Conservation (phyloP, 2,797 vertebrate genomes). For the Ptychadena robeensis region DNA sequence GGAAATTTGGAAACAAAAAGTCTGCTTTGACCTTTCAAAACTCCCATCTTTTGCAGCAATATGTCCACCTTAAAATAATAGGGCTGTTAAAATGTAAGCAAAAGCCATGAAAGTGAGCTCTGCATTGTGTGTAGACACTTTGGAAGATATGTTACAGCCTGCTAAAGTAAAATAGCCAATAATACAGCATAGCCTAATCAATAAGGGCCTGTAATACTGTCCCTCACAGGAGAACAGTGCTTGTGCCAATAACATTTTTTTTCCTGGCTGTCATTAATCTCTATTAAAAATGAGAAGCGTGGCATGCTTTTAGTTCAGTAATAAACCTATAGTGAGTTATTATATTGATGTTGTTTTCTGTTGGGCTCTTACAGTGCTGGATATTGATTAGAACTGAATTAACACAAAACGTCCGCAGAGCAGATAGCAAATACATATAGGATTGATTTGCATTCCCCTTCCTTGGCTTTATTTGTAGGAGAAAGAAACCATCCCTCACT, state of each 20-base stretch:
- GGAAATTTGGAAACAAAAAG: neutral
- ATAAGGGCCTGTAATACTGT: conserved; percentile 53
- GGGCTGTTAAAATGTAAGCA: neutral
- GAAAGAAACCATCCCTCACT: conserved; percentile 65
- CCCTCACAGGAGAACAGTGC: conserved; percentile 51
- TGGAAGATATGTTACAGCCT: conserved; percentile 32
- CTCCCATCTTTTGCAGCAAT: neutral
- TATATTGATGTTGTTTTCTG: conserved; percentile 71
- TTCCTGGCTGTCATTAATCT: conserved; percentile 62
- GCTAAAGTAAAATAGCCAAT: conserved; percentile 26
- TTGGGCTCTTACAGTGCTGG: conserved; percentile 71
- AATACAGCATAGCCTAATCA: conserved; percentile 44
- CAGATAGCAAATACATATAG: conserved; percentile 85
- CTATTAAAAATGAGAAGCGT: conserved; percentile 67
- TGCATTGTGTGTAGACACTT: neutral
- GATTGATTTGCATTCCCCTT: conserved; percentile 82
- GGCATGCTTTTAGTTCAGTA: conserved; percentile 69
- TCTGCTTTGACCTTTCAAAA: neutral
- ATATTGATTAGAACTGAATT: conserved; percentile 88
- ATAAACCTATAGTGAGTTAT: conserved; percentile 74
- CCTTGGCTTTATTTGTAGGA: conserved; percentile 77
- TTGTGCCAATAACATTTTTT: conserved; percentile 51
- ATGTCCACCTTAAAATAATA: neutral
- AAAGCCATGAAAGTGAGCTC: neutral
- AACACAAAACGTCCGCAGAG: conserved; percentile 86